Evolutionary conservation across 2,888 invertebrate genomes (phyloP).

Genomic region (Lacanobia wlatinum): DNA sequence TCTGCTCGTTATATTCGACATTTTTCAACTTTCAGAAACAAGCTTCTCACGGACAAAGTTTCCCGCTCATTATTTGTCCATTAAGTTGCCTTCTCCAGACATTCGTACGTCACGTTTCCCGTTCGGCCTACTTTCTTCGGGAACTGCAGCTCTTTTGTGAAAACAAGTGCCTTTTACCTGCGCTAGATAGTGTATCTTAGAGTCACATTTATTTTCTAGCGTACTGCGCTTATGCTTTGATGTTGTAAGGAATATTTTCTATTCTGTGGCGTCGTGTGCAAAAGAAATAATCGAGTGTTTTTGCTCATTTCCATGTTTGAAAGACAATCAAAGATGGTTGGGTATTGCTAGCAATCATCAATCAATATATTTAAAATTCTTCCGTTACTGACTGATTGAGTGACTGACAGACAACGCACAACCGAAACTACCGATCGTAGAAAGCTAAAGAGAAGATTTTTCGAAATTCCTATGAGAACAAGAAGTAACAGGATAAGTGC

Average conservation of each 20-base stretch:
- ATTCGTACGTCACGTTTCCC: constrained; percentile 44
- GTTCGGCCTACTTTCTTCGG: constrained; percentile 79
- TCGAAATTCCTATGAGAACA: too few species aligned
- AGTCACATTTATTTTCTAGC: constrained; percentile 62
- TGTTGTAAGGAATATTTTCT: constrained; percentile 41
- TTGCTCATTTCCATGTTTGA: too few species aligned
- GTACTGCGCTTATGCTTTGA: constrained; percentile 42
- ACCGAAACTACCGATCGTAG: too few species aligned
- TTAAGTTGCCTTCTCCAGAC: constrained; percentile 61
- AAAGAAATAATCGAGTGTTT: too few species aligned
- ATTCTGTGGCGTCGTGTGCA: constrained; percentile 13
- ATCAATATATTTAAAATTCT: too few species aligned
- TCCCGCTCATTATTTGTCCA: constrained; percentile 23
- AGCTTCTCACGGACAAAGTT: neutral
- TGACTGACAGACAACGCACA: too few species aligned
- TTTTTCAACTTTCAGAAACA: constrained; percentile 5
- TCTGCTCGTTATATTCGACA: constrained; percentile 15
- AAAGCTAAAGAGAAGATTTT: too few species aligned
- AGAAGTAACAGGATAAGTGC: too few species aligned
- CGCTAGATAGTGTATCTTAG: constrained; percentile 68
- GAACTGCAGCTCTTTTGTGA: constrained; percentile 78
- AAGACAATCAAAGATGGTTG: too few species aligned
- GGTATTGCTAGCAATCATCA: too few species aligned
- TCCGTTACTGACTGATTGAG: too few species aligned
- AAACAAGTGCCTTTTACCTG: constrained; percentile 82